Base-by-base conservation (phyloP, 2,797 vertebrate genomes). In the Meriones psammophilus region DNA sequence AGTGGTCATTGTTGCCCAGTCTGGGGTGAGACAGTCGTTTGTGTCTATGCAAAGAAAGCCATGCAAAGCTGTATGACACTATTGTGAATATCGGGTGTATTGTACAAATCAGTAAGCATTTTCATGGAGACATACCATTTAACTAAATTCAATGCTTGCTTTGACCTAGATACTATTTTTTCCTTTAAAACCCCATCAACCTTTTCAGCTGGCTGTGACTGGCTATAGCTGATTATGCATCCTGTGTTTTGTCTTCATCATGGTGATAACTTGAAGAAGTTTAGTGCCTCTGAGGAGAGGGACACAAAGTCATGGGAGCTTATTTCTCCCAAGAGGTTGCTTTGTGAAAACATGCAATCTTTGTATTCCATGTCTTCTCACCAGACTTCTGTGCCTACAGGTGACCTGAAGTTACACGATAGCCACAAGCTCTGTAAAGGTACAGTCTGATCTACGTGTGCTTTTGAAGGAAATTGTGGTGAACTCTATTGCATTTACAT, bases 101-200 rank as follows among this genome's bases (percentile, higher is more conserved):
- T 84, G 5, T 74, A 80, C 33, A 50, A 60, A 33, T 58, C 80
- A 71, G n/a, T 68, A 91, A 86, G 26, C 33, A 73, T 92, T 83
- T 94, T 88, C 30, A n/a, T 36, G 81, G 33, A 46, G 17, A 88
- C 88, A 93, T 30, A 4, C 3, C 7, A 66, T 84, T 88, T 94
- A 22, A 68, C 54, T 50, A n/a, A 73, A 12, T 87, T 33, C 36
- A 24, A 81, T 33, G 24, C 10, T 83, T 83, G 24, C 68, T 91
- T 92, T 97, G 64, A 12, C 18, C 22, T 83, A 71, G 24, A 87
- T 87, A 83, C 46, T 8, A 88, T 60, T 88, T 94, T 10, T 3
- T 36, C 15, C 10, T 33, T 14, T 46, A 76, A 39, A 60, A 54
- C 15, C 12, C 18, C 6, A 89, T 5, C 30, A 84, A 83, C 77